These are phyloP conservation scores for Gymnoscopelus microlampas DNA, from an alignment of 2,797 vertebrate species.

Conservation along the genomic window DNA sequence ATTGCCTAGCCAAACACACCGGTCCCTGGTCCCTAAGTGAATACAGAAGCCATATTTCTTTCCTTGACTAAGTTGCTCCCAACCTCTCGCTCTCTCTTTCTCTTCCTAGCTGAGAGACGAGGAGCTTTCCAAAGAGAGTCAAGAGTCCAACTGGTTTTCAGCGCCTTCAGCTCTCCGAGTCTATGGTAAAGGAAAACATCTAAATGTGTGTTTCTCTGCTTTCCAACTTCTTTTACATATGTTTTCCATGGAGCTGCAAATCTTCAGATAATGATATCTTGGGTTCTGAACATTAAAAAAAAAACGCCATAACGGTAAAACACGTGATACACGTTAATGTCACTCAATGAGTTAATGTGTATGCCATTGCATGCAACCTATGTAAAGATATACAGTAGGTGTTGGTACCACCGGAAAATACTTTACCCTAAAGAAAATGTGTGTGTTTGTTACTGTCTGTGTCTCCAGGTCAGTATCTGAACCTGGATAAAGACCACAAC, in stretches of 20 bases:
- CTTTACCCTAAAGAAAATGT: neutral
- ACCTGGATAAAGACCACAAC: slow-evolving; percentile 98
- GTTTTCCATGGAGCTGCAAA: no score
- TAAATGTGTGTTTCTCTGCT: neutral
- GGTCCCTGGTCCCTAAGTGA: neutral
- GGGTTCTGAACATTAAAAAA: no score
- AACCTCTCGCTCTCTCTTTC: slow-evolving; percentile 26
- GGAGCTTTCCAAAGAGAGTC: slow-evolving; percentile 98
- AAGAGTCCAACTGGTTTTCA: slow-evolving; percentile 99
- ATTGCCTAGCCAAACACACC: no score
- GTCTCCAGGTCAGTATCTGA: slow-evolving; percentile 92
- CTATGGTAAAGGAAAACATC: slow-evolving; percentile 83
- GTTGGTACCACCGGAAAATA: neutral
- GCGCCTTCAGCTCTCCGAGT: slow-evolving; percentile 97
- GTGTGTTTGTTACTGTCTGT: neutral
- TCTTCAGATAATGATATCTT: no score
- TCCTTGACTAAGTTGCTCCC: slow-evolving; percentile 25
- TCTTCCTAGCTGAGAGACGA: slow-evolving; percentile 92
- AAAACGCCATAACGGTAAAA: no score
- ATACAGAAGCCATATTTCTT: neutral
- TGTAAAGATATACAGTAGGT: no score
- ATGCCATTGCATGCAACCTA: no score
- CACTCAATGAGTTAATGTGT: no score
- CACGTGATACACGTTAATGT: no score
- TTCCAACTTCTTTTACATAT: no score